Base-by-base conservation (phyloP, 2,888 invertebrate genomes). In the Erpobdella octoculata region DNA sequence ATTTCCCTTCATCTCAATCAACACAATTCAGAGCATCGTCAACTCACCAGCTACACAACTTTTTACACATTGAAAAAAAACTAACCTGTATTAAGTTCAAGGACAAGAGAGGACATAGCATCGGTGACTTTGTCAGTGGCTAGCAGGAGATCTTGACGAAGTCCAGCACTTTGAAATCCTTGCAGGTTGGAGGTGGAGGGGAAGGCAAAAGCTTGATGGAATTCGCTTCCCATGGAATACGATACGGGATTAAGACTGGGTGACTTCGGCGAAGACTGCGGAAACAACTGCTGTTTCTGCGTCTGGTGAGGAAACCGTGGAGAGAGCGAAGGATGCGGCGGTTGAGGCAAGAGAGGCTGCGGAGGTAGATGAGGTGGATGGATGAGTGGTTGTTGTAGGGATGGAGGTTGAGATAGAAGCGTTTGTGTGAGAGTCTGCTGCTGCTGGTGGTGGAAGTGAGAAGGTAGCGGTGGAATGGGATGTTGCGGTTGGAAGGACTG, bases 51-150 rank as follows among this genome's bases (percentile, higher is more conserved):
- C n/a, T n/a, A n/a, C n/a, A n/a, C n/a, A n/a, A n/a, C n/a, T n/a
- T n/a, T n/a, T n/a, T n/a, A n/a, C n/a, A n/a, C n/a, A n/a, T n/a
- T n/a, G n/a, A n/a, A 3, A 46, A 46, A 18, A n/a, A 36, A 67
- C 75, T 37, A 37, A 79, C 79, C 80, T 86, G 92, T 91, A 85
- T 95, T 94, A 71, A 96, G 88, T 86, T 97, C 96, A 83, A 92
- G 88, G 78, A 97, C 96, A 78, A 97, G 88, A 35, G 93, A 92
- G 41, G 94, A 93, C 94, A 97, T 96, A 74, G 96, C 96, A 85
- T 92, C 92, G 74, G 96, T 95, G 78, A 97, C 95, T 36, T 93
- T 94, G 85, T 96, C 96, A 61, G 96, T 96, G 64, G 96, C 95
- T 80, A 91, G 91, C 77, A 96, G 87, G 71, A 97, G 87, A 84